Base-by-base conservation (phyloP, 2,797 vertebrate species). In the Coranthus polyacanthus region DNA sequence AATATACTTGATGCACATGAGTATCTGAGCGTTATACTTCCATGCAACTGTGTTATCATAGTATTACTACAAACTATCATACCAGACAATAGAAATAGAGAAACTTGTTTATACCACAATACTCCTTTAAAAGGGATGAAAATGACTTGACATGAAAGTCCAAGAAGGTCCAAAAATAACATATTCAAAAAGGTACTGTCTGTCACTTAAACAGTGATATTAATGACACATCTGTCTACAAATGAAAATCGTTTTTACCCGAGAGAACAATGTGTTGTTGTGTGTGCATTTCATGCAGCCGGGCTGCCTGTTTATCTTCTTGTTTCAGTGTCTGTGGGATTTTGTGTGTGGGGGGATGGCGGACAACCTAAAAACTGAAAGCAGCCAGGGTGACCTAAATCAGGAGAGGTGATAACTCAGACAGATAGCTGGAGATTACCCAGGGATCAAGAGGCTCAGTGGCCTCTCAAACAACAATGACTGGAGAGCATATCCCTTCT, bases 361-460 rank as follows among this genome's bases (percentile, higher is more conserved):
- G 57, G 52, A 54, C 58, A 76, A 83, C 73, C 82, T 86, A 89
- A 86, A 89, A 87, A 83, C 58, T 3, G 17, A 89, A 89, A 87
- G 68, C 86, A 75, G 78, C 78, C 83, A 79, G 85, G 69, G 70
- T 90, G 91, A 92, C 89, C 90, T 88, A 89, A 90, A 90, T 92
- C 81, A 87, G 72, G 29, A 75, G 88, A 88, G 90, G 89, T 89
- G 88, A 88, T 87, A 92, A 89, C 85, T 88, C 87, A 85, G 87
- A 88, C 82, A 71, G 84, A 89, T 88, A 91, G 85, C 64, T 76
- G 72, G 86, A 89, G 90, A 93, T 93, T 91, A 92, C 74, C 83
- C 79, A 75, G 90, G 91, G 89, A 92, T 92, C 89, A 92, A 88
- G 82, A 88, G 84, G 82, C 87, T 89, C 85, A 81, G 54, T 88